Evolutionary conservation across 35 echinoderm and acorn worm genomes (phyloP), one percentile per base, ranked within the genome.

Genomic region (Diadema setosum): DNA sequence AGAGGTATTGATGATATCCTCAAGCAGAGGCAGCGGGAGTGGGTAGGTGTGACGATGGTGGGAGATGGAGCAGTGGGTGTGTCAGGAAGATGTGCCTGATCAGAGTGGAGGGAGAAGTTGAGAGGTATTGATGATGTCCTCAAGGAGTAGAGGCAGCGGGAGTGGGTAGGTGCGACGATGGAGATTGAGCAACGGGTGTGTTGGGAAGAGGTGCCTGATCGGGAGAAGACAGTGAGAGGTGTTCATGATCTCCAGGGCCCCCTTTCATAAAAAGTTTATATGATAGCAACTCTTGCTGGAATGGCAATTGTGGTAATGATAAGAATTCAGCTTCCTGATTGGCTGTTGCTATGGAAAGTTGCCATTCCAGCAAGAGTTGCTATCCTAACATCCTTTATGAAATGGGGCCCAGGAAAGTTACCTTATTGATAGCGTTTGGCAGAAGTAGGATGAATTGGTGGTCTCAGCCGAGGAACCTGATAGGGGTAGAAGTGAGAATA

Each of bases 1-100:
- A 55, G 49, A 55, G 49, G 49, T 16, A 55, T 55, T 55, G 85
- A 87, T 45, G 50, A 55, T 12, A 78, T 45, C 40, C 49, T 74
- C 82, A 88, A 45, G 27, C 50, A 88, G 69, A 49, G 80, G 43
- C 86, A 93, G 61, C 56, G 46, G 33, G 76, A 88, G 84, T 93
- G 84, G 84, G 91, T 93, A 42, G 57, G 91, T 65, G 14, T 12
- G 14, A 21, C 21, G 45, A 52, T 75, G 18, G n/a, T n/a, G n/a
- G n/a, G 90, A 94, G 55, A 91, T 93, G 6, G 96, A 99, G 87
- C 93, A 99, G 80, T 88, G 90, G 83, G n/a, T 99, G 93, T 92
- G 89, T 55, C 89, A 99, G 84, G 34, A 83, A 45, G 92, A 99
- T 45, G 96, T 94, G 76, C 91, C 83, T 24, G 92, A 99, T 32